Evolutionary conservation across 1,140 invertebrate genomes (phyloP).

Genomic region (Trachelipus rathkii): DNA sequence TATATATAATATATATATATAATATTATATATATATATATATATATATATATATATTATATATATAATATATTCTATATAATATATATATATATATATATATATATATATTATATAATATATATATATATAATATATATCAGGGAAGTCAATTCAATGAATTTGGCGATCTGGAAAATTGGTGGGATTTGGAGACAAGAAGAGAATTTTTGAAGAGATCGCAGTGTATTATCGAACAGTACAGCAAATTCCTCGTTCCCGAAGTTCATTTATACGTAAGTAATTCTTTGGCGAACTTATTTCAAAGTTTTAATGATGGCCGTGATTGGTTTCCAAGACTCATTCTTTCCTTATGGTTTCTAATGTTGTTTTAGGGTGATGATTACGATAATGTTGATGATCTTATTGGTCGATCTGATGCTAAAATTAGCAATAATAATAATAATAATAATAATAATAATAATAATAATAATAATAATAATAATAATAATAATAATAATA

Average conservation of each 20-base stretch:
- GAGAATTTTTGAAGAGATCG: constrained; percentile 69
- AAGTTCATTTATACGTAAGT: constrained; percentile 65
- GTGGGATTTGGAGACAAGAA: constrained; percentile 71
- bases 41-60: constrained; percentile 1
- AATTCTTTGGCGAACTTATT: constrained; percentile 19
- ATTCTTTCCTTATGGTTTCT: no score
- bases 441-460: no score
- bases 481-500: no score
- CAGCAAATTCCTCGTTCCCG: constrained; percentile 66
- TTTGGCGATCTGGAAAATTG: constrained; percentile 58
- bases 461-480: no score
- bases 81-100: neutral
- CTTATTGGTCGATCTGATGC: no score
- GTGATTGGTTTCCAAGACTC: no score
- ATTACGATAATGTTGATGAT: no score
- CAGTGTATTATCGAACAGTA: constrained; percentile 89
- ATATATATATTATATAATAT: neutral
- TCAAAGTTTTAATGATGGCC: no score
- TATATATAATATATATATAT: neutral
- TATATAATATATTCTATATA: constrained; percentile 1
- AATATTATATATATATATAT: constrained; percentile 10
- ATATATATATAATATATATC: constrained; percentile 5
- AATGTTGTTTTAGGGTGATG: no score
- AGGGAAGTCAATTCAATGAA: constrained; percentile 81
- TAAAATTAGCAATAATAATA: no score